Evolutionary conservation across 2,888 invertebrate genomes (phyloP), one percentile per base, ranked within the genome.

Genomic region (Cerastoderma edule): DNA sequence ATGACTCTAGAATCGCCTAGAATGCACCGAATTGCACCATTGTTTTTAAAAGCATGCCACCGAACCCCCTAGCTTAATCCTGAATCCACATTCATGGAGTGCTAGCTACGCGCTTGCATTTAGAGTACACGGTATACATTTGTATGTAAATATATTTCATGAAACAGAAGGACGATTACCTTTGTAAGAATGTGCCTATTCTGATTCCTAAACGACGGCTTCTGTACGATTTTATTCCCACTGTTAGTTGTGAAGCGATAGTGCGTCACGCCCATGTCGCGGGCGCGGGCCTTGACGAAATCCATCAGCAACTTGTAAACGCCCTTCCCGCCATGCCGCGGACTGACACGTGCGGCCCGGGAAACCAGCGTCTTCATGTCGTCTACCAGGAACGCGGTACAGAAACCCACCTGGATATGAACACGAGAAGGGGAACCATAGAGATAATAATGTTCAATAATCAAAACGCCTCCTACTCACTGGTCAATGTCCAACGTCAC

Each of bases 301-400:
- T 32, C 19, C 16, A 35, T 10, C 27, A 72, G 27, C 48, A 57
- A 30, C 48, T 48, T 57, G 24, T 39, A 50, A 24, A 67, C n/a
- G 5, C 67, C 67, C 39, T 72, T 60, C 32, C 72, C 60, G 33
- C 46, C 70, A 35, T 60, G 48, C 30, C 60, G 33, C n/a, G 39
- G 57, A 3, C 10, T 35, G 16, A 67, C 33, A 24, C 72, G 54
- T 2, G n/a, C 60, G 10, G 66, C 60, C 4, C 67, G n/a, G 16
- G 67, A 28, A 16, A 72, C 57, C 2, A 57, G 13, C 39, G 72
- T 72, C 10, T 60, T 33, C 30, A 46, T 57, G n/a, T 60, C 67
- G 32, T 72, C 72, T 0, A 72, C 63, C 16, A 72, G n/a, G 13
- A 27, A 48, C 13, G 72, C 72, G 2, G 53, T 35, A 19, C 24